A percentile compares a stretch with the other conserved stretches of the same genome.
These are phyloP conservation scores for Xiphophorus hellerii DNA, from an alignment of 2,113 vertebrate genomes.

Conservation along the genomic window DNA sequence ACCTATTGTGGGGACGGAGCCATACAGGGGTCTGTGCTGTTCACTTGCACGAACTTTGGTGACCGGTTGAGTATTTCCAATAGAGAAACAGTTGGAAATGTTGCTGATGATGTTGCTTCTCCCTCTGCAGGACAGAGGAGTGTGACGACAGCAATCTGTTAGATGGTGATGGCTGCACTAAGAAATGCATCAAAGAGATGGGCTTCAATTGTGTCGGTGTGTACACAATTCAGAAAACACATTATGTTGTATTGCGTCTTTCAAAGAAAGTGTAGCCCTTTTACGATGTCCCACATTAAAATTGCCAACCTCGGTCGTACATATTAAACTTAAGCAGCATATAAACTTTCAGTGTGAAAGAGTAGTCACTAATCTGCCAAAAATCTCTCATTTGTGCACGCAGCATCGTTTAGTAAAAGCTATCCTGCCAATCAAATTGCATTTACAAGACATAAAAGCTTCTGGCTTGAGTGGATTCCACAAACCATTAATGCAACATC, in stretches of 20 bases:
- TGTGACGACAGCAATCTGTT: slow-evolving; percentile 92
- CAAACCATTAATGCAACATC: slow-evolving; percentile 56
- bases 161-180: slow-evolving; percentile 93
- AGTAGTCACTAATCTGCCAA: slow-evolving; percentile 22
- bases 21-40: slow-evolving; percentile 81
- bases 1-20: slow-evolving; percentile 90
- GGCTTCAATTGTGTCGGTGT: slow-evolving; percentile 89
- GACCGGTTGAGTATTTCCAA: background rate
- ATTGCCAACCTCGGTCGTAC: slow-evolving; percentile 5
- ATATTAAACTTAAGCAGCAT: slow-evolving; percentile 13
- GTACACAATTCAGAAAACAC: background rate
- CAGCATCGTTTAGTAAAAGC: slow-evolving; percentile 28
- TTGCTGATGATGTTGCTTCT: slow-evolving; percentile 2
- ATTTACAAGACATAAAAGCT: slow-evolving; percentile 61
- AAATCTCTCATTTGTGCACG: slow-evolving; percentile 34
- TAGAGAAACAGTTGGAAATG: background rate
- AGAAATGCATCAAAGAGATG: slow-evolving; percentile 85
- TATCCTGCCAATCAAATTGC: slow-evolving; percentile 47
- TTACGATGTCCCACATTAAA: slow-evolving; percentile 10
- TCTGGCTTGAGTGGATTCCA: slow-evolving; percentile 56
- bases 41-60: background rate
- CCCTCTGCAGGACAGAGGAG: slow-evolving; percentile 83
- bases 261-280: slow-evolving; percentile 4
- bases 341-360: slow-evolving; percentile 32
- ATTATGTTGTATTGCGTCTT: background rate